These are phyloP conservation scores for Salticus scenicus DNA, from an alignment of 2,888 invertebrate genomes.

Conservation along the genomic window DNA sequence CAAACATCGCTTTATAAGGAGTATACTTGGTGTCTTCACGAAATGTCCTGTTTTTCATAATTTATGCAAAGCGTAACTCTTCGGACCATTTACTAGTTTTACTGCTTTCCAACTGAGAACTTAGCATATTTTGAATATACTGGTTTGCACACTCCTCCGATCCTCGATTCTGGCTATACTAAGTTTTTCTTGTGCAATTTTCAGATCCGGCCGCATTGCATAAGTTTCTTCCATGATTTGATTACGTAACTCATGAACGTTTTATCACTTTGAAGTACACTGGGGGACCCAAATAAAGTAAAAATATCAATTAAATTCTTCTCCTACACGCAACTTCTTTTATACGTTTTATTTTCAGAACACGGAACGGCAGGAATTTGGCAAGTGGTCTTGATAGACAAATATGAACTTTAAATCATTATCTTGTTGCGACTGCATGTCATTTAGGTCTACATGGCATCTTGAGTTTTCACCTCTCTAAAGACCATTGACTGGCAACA, in stretches of 20 bases:
- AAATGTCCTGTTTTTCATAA: constrained; percentile 50
- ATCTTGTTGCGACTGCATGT: constrained; percentile 7
- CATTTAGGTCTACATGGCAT: neutral
- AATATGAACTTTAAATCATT: neutral
- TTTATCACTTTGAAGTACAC: constrained; percentile 67
- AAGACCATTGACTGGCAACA: constrained; percentile 18
- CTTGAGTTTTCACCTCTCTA: neutral
- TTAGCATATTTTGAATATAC: constrained; percentile 52
- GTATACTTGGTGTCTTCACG: constrained; percentile 46
- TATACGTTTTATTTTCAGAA: too few relatives aligned
- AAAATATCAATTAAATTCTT: constrained; percentile 58
- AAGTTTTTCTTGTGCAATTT: constrained; percentile 31
- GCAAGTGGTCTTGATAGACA: constrained; percentile 1
- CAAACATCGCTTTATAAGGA: constrained; percentile 53
- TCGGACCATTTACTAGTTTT: constrained; percentile 54
- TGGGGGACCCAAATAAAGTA: constrained; percentile 58
- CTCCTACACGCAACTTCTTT: too few relatives aligned
- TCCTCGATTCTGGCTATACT: constrained; percentile 32
- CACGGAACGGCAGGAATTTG: neutral
- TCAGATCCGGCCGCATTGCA: constrained; percentile 32
- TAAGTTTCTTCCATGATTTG: constrained; percentile 30
- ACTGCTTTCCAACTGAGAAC: constrained; percentile 39
- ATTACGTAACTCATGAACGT: constrained; percentile 61
- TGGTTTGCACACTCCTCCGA: constrained; percentile 43
- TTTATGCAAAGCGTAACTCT: constrained; percentile 62